Base-by-base conservation (phyloP, 2,113 vertebrate genomes). In the Amphiprion ocellaris region DNA sequence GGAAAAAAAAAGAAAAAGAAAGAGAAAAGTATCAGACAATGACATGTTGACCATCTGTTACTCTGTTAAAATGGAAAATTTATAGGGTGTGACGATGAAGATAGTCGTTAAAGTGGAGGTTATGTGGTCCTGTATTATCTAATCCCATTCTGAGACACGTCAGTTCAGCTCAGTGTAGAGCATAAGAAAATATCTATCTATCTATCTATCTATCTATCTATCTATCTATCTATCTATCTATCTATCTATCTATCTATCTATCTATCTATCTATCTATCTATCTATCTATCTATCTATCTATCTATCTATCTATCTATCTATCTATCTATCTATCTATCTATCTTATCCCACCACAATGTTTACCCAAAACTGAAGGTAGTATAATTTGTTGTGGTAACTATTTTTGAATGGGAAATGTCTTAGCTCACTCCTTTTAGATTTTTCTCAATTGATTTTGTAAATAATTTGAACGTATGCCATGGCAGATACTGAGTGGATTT, bases 31-130 rank as follows among this genome's bases (percentile, higher is more conserved):
- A 46, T 68, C 53, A 74, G 60, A 77, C 73, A 81, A 60, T 81
- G 56, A 81, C 68, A 66, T 53, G 69, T 63, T 39, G 19, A 52
- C 59, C 81, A 75, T 76, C 69, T 82, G 70, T 79, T 72, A 50
- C 53, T 74, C 50, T 70, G 63, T 61, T 69, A 44, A 64, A 81
- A 82, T 69, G 46, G 46, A 60, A 65, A 67, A 82, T 86, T 49
- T 73, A 84, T 70, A 23, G 71, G 16, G 56, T 86, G 86, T 77
- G 50, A 77, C 60, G 24, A 64, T 54, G 41, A 64, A 81, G 81
- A 71, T 81, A 10, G 69, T 78, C 76, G 50, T 88, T 69, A 81
- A 67, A 79, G 53, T 44, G 12, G 49, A 71, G 69, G 64, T 76
- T 55, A 62, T 63, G 75, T 77, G 49, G 56, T 17, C 62, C 26